These are phyloP conservation scores for Allolobophora icterica DNA, from an alignment of 2,888 invertebrate genomes.

Conservation along the genomic window DNA sequence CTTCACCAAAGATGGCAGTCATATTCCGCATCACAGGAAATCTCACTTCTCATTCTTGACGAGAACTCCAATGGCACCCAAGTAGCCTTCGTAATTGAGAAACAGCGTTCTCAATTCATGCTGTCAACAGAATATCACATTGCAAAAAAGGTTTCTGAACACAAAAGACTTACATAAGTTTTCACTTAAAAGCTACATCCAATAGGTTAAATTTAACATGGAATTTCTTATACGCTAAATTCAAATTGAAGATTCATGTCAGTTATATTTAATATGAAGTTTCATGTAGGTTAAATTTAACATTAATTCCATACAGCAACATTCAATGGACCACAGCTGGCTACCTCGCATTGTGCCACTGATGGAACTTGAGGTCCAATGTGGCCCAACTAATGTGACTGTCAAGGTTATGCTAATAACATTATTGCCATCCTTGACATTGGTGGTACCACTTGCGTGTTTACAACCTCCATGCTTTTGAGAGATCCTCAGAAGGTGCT, in stretches of 20 bases:
- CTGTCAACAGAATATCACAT: not conserved
- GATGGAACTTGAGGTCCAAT: too few species aligned
- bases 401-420: too few species aligned
- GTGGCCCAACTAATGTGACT: too few species aligned
- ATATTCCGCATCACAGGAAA: slow-evolving; percentile 9
- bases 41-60: not conserved
- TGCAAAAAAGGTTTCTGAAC: not conserved
- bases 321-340: too few species aligned
- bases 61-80: slow-evolving; percentile 18
- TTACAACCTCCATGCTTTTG: too few species aligned
- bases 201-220: not conserved
- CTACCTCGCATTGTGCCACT: too few species aligned
- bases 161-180: not conserved
- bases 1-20: not conserved
- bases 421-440: too few species aligned
- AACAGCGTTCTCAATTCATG: slow-evolving; percentile 12
- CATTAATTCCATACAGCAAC: not conserved
- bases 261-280: not conserved
- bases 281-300: not conserved
- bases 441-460: too few species aligned
- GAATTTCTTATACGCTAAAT: not conserved
- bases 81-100: slow-evolving; percentile 21
- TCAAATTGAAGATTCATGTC: not conserved
- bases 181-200: not conserved
- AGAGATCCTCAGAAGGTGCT: too few species aligned